A percentile compares a stretch with the other conserved stretches of the same genome.
Evolutionary conservation across 1,140 invertebrate genomes (phyloP).

Genomic region (Cotesia vestalis): DNA sequence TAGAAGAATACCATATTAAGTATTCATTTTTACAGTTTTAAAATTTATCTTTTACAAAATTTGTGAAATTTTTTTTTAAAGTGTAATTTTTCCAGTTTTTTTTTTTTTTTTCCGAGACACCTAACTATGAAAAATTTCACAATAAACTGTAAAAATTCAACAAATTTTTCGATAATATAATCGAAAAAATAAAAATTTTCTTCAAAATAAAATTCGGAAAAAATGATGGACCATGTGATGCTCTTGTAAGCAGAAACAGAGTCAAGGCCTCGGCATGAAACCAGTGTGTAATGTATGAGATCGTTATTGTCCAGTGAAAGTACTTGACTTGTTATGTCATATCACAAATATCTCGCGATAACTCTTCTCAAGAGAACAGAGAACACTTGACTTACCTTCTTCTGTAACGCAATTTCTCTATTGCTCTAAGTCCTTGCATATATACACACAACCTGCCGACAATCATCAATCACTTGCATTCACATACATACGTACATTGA

Average conservation of each 20-base stretch:
- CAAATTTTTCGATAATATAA: no score
- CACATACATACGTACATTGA: conserved; percentile 15
- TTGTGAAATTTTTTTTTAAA: no score
- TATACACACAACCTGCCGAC: neutral
- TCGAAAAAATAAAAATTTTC: neutral
- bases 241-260: conserved; percentile 44
- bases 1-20: no score
- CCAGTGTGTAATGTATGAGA: conserved; percentile 34
- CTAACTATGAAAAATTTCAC: no score
- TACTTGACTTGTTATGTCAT: conserved; percentile 54
- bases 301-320: conserved; percentile 55
- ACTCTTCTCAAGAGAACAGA: neutral
- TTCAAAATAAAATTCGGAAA: no score
- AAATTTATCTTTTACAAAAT: no score
- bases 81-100: no score
- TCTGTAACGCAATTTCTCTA: conserved; percentile 42
- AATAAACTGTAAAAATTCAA: no score
- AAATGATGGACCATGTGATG: conserved; percentile 17
- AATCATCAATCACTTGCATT: neutral
- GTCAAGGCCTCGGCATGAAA: conserved; percentile 55
- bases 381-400: conserved; percentile 19
- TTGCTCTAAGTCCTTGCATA: neutral
- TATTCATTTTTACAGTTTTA: no score
- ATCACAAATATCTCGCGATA: conserved; percentile 35
- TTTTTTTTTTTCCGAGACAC: no score